Evolutionary conservation across 2,797 vertebrate genomes (phyloP), one percentile per base, ranked within the genome.

Genomic region (Lophotriccus pileatus): DNA sequence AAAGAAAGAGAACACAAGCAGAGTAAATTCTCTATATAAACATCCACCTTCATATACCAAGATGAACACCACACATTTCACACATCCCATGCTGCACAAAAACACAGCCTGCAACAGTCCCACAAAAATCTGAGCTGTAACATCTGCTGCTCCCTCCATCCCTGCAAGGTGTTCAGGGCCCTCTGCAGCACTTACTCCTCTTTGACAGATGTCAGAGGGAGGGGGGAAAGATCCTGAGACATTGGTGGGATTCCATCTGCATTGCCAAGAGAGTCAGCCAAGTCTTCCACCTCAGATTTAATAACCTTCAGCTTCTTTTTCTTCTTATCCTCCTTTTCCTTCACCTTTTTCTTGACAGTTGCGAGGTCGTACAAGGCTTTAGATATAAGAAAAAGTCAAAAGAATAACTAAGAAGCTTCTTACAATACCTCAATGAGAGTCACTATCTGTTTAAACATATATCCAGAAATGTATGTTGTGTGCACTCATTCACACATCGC

Each of bases 281-380:
- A 96, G 88, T 99, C 99, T 47, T 99, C 99, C 4, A 97, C 97
- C 93, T 99, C 99, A 0, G 98, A 98, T 97, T 99, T 99, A 88
- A 99, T 98, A 12, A 98, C 95, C 92, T 98, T 98, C 78, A 99
- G 95, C 97, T 98, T 99, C 96, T 99, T 99, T 94, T 98, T 99
- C 94, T 98, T 99, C 96, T 98, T 98, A 73, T 99, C 99, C 41
- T 99, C 99, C 93, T 98, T 99, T 25, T 99, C 98, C 87, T 98
- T 98, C n/a, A 97, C 97, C 62, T 98, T 99, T 95, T 98, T 99
- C 97, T 99, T 99, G 46, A 99, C 98, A 68, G 99, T 97, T 16
- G 98, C 98, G 47, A 99, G 97, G 90, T 99, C 99, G 62, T 98
- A 99, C 23, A 99, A 97, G 0, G 98, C 99, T 99, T 89, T n/a